Evolutionary conservation across 2,113 vertebrate genomes (phyloP), one percentile per base, ranked within the genome.

Genomic region (Lamprologus tigripictilis): DNA sequence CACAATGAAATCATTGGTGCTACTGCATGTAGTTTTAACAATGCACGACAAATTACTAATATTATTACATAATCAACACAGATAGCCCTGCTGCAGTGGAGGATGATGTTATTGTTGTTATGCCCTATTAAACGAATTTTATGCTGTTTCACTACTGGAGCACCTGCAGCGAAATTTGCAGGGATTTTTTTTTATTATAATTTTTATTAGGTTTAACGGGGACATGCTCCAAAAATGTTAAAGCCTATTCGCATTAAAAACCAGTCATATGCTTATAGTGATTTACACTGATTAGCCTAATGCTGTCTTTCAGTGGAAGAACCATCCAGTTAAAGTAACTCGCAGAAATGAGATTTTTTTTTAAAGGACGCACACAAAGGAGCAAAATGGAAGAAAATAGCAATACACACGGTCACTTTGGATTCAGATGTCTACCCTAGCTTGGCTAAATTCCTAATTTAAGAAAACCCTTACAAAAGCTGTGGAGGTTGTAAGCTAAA

Each of bases 1-100:
- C 96, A 97, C 96, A 97, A 96, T 97, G 96, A 97, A 97, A 96
- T 97, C 96, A 96, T 95, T 94, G 96, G 94, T 96, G 95, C 96
- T 94, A 95, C 93, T 94, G 92, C 93, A 95, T 95, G 95, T 94
- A 91, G 82, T 93, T 85, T 94, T 92, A 92, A 94, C 93, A 92
- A 93, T 89, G 92, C 92, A 95, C 82, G 92, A 90, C 80, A 93
- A 89, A 86, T 83, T 83, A 89, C 54, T 90, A 85, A 58, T 86
- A 93, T 92, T 95, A 93, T 93, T 90, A 90, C 88, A 95, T 92
- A 92, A 96, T 95, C 94, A 94, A 88, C 95, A 96, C 95, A 95
- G 80, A 91, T 88, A 92, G 93, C 88, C 81, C 92, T 91, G 66
- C 92, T 95, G 94, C 89, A 93, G 78, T 90, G 86, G 83, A 92